Evolutionary conservation across 2,888 invertebrate species (phyloP), one percentile per base, ranked within the genome.

Genomic region (Agrotis segetum): DNA sequence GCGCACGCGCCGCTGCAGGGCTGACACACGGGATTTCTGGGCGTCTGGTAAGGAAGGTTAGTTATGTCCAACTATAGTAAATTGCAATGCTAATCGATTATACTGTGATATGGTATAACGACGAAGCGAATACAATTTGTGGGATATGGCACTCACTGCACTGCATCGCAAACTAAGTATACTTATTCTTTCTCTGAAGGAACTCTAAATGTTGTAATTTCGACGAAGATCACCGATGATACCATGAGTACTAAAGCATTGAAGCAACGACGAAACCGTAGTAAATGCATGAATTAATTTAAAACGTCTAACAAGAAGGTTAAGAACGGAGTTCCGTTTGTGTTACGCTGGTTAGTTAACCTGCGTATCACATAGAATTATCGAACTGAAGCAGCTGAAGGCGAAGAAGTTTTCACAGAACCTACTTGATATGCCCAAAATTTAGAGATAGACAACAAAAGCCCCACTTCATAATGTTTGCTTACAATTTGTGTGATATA

Each of bases 1-100:
- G 71, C 83, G 84, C 85, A 83, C 78, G 74, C 76, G 79, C 74
- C 67, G 68, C 55, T 71, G 16, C 82, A 88, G 90, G 89, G 90
- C 74, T 88, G 88, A 16, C 81, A 71, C 67, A 44, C 71, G 68
- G 68, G 61, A 63, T 21, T 40, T 59, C 58, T 62, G 55, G 40
- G 34, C 52, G 21, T 21, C 52, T 72, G 62, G 62, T 82, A 71
- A 67, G 78, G 71, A 76, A 78, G 78, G 78, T 77, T 79, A 81
- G 77, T 76, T 71, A 71, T 56, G 55, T 49, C n/a, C 17, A 53
- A 62, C 50, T 16, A 11, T 50, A 21, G 59, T 50, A 14, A 44
- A 49, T 50, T 53, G 24, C 16, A 52, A 44, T 47, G 17, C 17
- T 16, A 19, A 17, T 3, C 11, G 11, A 55, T 34, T 24, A 11